These are phyloP conservation scores for Cynopterus sphinx DNA, from an alignment of 2,797 vertebrate species.

Conservation along the genomic window DNA sequence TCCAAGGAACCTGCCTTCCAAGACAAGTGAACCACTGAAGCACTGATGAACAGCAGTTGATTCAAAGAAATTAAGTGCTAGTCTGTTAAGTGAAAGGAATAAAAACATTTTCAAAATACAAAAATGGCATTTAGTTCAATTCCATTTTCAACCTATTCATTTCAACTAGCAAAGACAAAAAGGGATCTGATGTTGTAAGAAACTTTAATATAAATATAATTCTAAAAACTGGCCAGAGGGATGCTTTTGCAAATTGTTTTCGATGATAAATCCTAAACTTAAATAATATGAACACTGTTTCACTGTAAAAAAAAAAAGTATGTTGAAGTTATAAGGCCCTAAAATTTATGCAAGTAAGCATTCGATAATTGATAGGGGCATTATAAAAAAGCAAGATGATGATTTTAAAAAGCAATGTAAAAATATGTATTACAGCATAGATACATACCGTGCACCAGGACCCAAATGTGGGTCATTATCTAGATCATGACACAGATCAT, in stretches of 20 bases:
- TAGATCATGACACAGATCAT: background rate
- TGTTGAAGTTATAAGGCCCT: conserved; percentile 55
- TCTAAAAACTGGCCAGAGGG: conserved; percentile 58
- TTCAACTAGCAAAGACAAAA: background rate
- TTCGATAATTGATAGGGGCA: background rate
- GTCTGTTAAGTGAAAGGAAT: conserved; percentile 73
- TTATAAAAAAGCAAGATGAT: background rate
- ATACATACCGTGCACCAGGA: background rate
- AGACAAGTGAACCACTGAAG: conserved; percentile 54
- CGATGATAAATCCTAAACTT: conserved; percentile 61
- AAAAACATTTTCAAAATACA: conserved; percentile 74
- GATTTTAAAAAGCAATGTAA: background rate
- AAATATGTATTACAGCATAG: background rate
- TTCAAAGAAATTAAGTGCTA: conserved; percentile 75
- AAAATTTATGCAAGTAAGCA: background rate
- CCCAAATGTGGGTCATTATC: conserved; percentile 21
- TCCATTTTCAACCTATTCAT: conserved; percentile 68
- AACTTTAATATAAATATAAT: conserved; percentile 29
- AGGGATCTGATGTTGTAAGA: background rate
- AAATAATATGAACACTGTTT: conserved; percentile 1
- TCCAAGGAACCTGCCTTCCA: conserved; percentile 57
- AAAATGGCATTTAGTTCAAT: conserved; percentile 45
- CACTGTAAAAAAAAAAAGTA: background rate
- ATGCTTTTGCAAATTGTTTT: conserved; percentile 71
- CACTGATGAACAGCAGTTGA: conserved; percentile 61